phyloP scores from a whole-genome alignment of 2,888 invertebrate genomes.

The Dugesia japonica region DNA sequence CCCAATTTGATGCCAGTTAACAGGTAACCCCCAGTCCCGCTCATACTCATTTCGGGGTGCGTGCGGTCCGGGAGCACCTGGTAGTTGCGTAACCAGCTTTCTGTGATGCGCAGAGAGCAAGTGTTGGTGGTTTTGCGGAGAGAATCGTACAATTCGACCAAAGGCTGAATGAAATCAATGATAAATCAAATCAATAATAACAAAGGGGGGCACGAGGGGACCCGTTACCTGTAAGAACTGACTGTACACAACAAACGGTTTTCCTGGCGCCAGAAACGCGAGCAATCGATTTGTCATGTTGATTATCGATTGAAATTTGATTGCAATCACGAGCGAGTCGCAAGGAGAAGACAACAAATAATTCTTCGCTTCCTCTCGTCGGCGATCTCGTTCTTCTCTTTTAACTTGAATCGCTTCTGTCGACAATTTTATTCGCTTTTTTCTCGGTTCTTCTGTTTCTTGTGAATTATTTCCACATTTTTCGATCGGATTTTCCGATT shows the following conservation, averaged over 20 bases:
- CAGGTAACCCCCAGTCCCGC: conserved; percentile 30
- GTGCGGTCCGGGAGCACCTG: conserved; percentile 33
- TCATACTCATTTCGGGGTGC: conserved; percentile 26
- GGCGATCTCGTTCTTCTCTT: not conserved
- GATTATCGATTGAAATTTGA: conserved; percentile 70
- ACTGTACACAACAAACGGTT: conserved; percentile 70
- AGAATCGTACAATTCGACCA: conserved; percentile 16
- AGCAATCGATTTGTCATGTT: conserved; percentile 62
- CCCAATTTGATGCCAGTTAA: conserved; percentile 24
- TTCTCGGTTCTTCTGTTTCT: not conserved
- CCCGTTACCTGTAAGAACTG: conserved; percentile 56
- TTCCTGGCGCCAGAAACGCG: conserved; percentile 62
- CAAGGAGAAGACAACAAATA: not conserved
- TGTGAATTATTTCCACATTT: not conserved
- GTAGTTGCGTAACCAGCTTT: conserved; percentile 30
- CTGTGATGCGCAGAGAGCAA: conserved; percentile 7
- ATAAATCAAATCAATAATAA: not conserved
- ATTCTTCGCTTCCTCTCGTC: not conserved
- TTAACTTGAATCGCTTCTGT: not conserved
- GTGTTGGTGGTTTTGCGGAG: not conserved
- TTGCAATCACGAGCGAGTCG: conserved; percentile 52
- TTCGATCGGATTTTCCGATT: not conserved
- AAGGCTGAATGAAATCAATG: conserved; percentile 21
- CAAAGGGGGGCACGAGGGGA: not conserved
- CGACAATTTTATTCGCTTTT: not conserved